Evolutionary conservation across 2,797 vertebrate genomes (phyloP).

Genomic region (Spea hammondii): DNA sequence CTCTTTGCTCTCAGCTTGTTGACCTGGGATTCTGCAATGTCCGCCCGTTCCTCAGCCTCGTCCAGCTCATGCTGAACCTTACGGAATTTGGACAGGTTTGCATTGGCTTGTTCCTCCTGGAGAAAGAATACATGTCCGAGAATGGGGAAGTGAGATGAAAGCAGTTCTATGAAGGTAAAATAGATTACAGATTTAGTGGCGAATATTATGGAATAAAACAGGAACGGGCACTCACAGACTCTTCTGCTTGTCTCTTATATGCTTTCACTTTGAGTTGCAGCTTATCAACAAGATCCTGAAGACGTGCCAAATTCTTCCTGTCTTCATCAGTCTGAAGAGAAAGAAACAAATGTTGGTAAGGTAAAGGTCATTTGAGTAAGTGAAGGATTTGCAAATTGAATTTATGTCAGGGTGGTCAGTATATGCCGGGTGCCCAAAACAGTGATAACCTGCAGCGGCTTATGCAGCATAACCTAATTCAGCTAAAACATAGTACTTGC

Average conservation of each 20-base stretch:
- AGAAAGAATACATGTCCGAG: background rate
- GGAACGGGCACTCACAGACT: slow-evolving; percentile 60
- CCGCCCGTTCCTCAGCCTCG: slow-evolving; percentile 56
- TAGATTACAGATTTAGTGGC: background rate
- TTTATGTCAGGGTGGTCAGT: background rate
- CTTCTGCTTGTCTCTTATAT: slow-evolving; percentile 67
- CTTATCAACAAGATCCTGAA: slow-evolving; percentile 66
- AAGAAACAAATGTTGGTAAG: background rate
- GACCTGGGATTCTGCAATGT: slow-evolving; percentile 52
- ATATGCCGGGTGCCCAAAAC: background rate
- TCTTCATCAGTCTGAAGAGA: slow-evolving; percentile 63
- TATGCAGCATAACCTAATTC: background rate
- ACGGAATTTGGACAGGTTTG: slow-evolving; percentile 68
- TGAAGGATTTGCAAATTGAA: too few species aligned
- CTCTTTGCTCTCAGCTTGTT: slow-evolving; percentile 49
- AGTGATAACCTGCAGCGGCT: background rate
- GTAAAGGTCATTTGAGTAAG: too few species aligned
- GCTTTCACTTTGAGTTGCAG: slow-evolving; percentile 67
- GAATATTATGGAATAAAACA: background rate
- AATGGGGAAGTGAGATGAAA: too few species aligned
- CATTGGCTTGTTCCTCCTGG: slow-evolving; percentile 85
- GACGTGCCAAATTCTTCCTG: slow-evolving; percentile 64
- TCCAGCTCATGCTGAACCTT: slow-evolving; percentile 63
- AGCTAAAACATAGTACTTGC: background rate
- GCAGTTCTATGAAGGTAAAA: background rate